Evolutionary conservation across 1,140 invertebrate species (phyloP), one percentile per base, ranked within the genome.

Genomic region (Drosophila parabipectinata): DNA sequence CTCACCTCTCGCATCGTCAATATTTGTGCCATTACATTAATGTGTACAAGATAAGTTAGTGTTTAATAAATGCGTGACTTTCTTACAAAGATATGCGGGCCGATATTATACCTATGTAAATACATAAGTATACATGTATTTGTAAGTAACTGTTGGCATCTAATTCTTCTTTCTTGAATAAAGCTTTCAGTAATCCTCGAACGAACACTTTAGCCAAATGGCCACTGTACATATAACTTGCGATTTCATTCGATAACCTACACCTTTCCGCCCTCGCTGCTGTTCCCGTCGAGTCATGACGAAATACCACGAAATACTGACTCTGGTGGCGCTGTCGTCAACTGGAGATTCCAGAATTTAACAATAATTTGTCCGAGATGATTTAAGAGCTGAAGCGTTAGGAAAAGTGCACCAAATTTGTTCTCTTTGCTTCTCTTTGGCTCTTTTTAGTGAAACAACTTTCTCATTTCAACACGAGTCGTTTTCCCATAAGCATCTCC

Each of bases 271-370:
- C 51, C 34, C 50, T 47, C 55, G 15, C 24, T 30, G 55, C 73
- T 61, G 63, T 47, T 73, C 60, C 54, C 50, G 72, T 68, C 55
- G 59, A 83, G 54, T 37, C 62, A 79, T 77, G 53, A 62, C 50
- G 61, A 48, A 48, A 47, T 59, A 85, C 82, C 87, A 74, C 69
- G 34, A 48, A 48, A 28, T 7, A 15, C 48, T 41, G 59, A 24
- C 45, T 30, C 28, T 37, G 10, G 3, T 37, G 34, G 34, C 10
- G 44, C 30, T 14, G 30, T 39, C 66, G 26, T 6, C 26, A 28
- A 28, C 26, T 6, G 26, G 26, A n/a, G 28, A 50, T 60, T 53
- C 37, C 41, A 41, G 5, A 45, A 26, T 15, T 14, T 41, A 52
- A 51, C 15, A 55, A 28, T 55, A n/a, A 2, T 44, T n/a, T 10